phyloP scores from a whole-genome alignment of 2,888 invertebrate genomes.

The Onchidella celtica region DNA sequence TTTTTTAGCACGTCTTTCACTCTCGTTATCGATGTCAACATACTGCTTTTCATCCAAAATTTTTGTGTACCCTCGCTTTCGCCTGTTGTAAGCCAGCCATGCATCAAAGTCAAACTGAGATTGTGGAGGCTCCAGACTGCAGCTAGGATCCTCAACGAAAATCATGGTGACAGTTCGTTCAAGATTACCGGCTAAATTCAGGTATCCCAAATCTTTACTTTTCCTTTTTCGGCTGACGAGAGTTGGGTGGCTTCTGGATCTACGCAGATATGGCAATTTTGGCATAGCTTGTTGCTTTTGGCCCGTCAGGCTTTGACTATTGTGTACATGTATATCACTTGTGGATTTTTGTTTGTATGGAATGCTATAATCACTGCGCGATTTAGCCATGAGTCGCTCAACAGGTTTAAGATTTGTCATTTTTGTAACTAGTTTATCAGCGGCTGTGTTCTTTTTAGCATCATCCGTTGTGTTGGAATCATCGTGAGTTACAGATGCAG shows the following conservation, averaged over 20 bases:
- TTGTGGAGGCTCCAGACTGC: not conserved
- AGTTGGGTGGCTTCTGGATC: not conserved
- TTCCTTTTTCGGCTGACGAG: not conserved
- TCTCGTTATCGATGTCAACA: not conserved
- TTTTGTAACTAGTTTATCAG: too few relatives aligned
- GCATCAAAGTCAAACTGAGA: constrained; percentile 39
- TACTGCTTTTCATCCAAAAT: not conserved
- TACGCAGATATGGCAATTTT: constrained; percentile 5
- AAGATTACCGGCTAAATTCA: not conserved
- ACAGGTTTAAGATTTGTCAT: too few relatives aligned
- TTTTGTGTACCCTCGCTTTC: constrained; percentile 27
- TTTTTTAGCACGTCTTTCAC: not conserved
- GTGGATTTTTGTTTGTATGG: too few relatives aligned
- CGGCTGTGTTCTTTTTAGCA: too few relatives aligned
- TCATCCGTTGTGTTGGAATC: too few relatives aligned
- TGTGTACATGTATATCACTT: too few relatives aligned
- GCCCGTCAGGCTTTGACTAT: too few relatives aligned
- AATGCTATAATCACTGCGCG: too few relatives aligned
- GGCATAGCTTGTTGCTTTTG: too few relatives aligned
- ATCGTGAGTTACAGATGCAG: too few relatives aligned
- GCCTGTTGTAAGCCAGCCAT: constrained; percentile 23
- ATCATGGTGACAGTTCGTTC: constrained; percentile 36
- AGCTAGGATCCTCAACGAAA: constrained; percentile 7
- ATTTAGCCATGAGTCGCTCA: too few relatives aligned
- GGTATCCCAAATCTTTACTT: too few relatives aligned